phyloP scores from a whole-genome alignment of 1,140 invertebrate species.

The Watersipora subatra region DNA sequence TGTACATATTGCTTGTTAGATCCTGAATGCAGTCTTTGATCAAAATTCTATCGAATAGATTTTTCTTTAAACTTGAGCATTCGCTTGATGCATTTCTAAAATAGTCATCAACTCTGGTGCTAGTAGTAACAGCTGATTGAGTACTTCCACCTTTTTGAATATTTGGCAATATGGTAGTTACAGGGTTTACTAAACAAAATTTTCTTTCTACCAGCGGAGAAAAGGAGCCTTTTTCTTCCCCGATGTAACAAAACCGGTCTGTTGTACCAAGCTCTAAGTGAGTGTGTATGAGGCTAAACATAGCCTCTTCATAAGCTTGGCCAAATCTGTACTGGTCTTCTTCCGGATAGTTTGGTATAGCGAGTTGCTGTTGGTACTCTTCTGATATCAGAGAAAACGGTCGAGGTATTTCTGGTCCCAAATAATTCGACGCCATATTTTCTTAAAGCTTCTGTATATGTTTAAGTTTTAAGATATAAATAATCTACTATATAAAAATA shows the following conservation, averaged over 20 bases:
- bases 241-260: slow-evolving; percentile 27
- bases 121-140: slow-evolving; percentile 15
- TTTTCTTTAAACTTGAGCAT: slow-evolving; percentile 2
- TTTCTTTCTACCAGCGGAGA: slow-evolving; percentile 19
- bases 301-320: slow-evolving; percentile 21
- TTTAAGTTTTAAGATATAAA: too few species aligned
- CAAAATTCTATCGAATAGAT: slow-evolving; percentile 25
- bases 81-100: slow-evolving; percentile 16
- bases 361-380: slow-evolving; percentile 19
- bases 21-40: slow-evolving; percentile 25
- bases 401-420: slow-evolving; percentile 32
- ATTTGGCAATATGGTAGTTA: slow-evolving; percentile 24
- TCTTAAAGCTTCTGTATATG: too few species aligned
- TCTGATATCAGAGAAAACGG: slow-evolving; percentile 34
- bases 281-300: slow-evolving; percentile 28
- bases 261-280: slow-evolving; percentile 28
- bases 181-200: slow-evolving; percentile 31
- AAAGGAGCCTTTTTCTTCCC: slow-evolving; percentile 24
- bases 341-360: slow-evolving; percentile 17
- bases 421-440: slow-evolving; percentile 27
- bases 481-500: too few species aligned
- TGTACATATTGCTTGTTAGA: slow-evolving; percentile 20
- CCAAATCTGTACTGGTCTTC: slow-evolving; percentile 24
- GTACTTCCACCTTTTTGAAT: too few species aligned
- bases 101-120: slow-evolving; percentile 27